These are phyloP conservation scores for Solea solea DNA, from an alignment of 2,113 vertebrate species.

Conservation along the genomic window DNA sequence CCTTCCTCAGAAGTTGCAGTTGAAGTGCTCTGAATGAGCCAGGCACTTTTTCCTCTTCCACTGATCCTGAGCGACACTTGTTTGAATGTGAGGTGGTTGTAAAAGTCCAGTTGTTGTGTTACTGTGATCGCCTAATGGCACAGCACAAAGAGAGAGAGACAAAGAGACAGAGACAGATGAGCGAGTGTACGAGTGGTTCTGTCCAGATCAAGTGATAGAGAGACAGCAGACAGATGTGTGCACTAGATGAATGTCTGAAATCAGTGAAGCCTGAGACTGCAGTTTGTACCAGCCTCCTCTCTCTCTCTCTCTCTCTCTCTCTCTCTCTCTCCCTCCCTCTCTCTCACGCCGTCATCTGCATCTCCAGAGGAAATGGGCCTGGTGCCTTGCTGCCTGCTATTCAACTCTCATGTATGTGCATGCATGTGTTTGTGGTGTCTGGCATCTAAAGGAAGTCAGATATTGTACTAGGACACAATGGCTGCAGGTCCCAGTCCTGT, in stretches of 20 bases:
- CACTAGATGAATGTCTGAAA: conserved; percentile 19
- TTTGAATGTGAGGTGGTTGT: background rate
- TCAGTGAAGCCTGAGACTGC: conserved; percentile 21
- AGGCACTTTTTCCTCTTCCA: conserved; percentile 2
- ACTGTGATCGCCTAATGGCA: background rate
- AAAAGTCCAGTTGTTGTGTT: background rate
- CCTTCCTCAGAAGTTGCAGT: conserved; percentile 14
- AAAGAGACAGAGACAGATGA: background rate
- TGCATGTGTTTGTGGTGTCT: conserved; percentile 78
- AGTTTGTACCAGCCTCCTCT: conserved; percentile 27
- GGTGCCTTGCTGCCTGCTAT: conserved; percentile 68
- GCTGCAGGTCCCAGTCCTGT: conserved; percentile 49
- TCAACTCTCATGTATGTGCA: conserved; percentile 52
- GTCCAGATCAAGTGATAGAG: background rate
- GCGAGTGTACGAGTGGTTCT: background rate
- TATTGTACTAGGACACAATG: conserved; percentile 96
- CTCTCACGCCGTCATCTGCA: conserved; percentile 30
- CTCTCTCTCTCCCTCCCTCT: background rate
- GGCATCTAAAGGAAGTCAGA: conserved; percentile 87
- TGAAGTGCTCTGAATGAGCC: conserved; percentile 28
- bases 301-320: background rate
- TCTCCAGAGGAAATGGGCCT: conserved; percentile 69
- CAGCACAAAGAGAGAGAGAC: background rate
- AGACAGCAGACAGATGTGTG: conserved; percentile 27
- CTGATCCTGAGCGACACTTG: background rate